Conservation (phyloP, 2,113 vertebrate genomes). For the Ciconia maguari region DNA sequence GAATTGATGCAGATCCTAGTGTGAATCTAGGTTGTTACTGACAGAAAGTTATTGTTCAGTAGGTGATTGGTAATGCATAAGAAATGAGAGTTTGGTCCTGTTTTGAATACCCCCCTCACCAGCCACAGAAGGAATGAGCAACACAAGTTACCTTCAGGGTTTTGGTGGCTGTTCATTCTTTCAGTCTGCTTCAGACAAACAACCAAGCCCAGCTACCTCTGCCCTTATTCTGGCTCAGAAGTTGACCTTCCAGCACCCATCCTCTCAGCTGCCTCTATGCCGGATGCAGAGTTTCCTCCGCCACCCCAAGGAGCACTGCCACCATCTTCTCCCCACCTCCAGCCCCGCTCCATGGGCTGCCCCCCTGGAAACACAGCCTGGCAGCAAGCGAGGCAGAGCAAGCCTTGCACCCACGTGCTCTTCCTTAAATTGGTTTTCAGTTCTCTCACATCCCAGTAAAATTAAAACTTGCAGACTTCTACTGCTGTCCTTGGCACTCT, state of each 20-base stretch:
- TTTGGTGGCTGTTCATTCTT: neutral
- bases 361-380: neutral
- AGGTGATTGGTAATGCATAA: neutral
- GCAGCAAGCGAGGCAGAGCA: neutral
- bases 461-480: neutral
- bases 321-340: neutral
- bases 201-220: neutral
- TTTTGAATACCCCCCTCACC: neutral
- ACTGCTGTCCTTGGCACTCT: neutral
- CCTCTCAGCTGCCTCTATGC: neutral
- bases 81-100: neutral
- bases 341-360: neutral
- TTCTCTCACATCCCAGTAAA: neutral
- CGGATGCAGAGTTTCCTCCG: fast-evolving
- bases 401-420: neutral
- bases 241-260: neutral
- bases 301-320: fast-evolving
- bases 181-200: neutral
- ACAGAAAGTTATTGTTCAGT: neutral
- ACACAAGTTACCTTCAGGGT: neutral
- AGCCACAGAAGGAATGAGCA: neutral
- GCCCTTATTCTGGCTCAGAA: neutral
- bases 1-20: constrained; percentile 5
- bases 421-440: neutral
- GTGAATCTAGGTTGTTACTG: neutral